Evolutionary conservation across 2,888 invertebrate genomes (phyloP).

Genomic region (Ichneumoninae sp.): DNA sequence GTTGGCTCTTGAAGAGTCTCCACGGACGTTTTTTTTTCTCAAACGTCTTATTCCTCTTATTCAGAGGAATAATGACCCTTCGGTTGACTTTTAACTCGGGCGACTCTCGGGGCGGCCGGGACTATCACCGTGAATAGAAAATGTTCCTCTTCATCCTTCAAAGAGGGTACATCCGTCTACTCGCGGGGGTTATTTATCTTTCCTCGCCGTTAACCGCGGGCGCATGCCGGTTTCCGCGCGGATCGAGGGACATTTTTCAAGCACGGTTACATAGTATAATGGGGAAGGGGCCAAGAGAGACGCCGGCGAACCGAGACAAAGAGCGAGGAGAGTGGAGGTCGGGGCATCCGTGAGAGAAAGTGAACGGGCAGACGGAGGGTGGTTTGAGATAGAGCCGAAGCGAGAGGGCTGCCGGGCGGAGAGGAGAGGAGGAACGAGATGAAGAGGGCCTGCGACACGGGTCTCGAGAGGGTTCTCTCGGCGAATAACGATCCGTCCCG

Average conservation of each 20-base stretch:
- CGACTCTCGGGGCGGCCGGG: slow-evolving; percentile 10
- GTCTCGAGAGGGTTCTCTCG: slow-evolving; percentile 56
- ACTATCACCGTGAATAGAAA: slow-evolving; percentile 53
- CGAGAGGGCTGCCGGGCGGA: slow-evolving; percentile 7
- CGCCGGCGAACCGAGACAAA: slow-evolving; percentile 19
- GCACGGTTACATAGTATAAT: slow-evolving; percentile 71
- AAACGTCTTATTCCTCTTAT: slow-evolving; percentile 17
- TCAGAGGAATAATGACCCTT: slow-evolving; percentile 21
- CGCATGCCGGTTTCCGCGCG: slow-evolving; percentile 50
- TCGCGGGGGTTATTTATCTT: slow-evolving; percentile 73
- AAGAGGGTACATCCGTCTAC: slow-evolving; percentile 63
- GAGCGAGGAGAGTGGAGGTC: slow-evolving; percentile 27
- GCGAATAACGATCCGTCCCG: slow-evolving; percentile 69
- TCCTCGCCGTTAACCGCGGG: slow-evolving; percentile 69
- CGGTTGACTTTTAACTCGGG: slow-evolving; percentile 67
- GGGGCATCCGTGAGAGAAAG: slow-evolving; percentile 37
- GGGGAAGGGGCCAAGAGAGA: slow-evolving; percentile 43
- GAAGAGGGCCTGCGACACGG: slow-evolving; percentile 29
- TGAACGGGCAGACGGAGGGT: not conserved
- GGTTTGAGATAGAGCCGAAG: not conserved
- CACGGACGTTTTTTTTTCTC: not conserved
- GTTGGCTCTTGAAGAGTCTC: not conserved
- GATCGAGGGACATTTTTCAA: slow-evolving; percentile 72
- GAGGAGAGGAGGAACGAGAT: slow-evolving; percentile 30
- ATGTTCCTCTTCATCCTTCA: slow-evolving; percentile 50